These are phyloP conservation scores for Cassiopea andromeda DNA, from an alignment of 30 jellyfish, hydroid and myxozoan species.

Conservation along the genomic window DNA sequence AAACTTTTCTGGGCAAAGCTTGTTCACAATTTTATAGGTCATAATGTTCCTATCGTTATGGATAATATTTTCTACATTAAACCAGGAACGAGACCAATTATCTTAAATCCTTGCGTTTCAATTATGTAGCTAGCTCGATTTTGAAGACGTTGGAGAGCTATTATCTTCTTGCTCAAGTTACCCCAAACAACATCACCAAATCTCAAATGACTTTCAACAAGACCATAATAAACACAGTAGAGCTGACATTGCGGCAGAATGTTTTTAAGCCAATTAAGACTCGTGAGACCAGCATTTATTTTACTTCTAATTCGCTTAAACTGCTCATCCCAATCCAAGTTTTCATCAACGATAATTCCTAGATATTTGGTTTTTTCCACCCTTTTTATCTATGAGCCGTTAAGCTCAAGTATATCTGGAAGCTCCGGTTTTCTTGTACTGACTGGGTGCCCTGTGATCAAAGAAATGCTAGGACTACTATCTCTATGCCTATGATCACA, in stretches of 20 bases:
- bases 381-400: too few relatives aligned
- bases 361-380: too few relatives aligned
- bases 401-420: too few relatives aligned
- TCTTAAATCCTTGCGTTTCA: not conserved
- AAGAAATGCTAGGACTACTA: too few relatives aligned
- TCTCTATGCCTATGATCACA: too few relatives aligned
- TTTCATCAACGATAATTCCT: too few relatives aligned
- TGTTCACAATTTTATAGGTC: not conserved
- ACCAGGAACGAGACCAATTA: conserved; percentile 1
- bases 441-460: too few relatives aligned
- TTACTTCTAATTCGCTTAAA: not conserved
- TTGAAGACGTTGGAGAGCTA: conserved; percentile 6
- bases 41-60: not conserved
- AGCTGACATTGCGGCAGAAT: not conserved
- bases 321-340: not conserved
- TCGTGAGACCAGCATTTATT: not conserved
- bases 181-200: conserved; percentile 5
- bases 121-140: not conserved
- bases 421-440: too few relatives aligned
- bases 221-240: not conserved
- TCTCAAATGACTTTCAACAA: not conserved
- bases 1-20: not conserved
- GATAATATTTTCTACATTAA: conserved; percentile 7
- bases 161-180: not conserved
- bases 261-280: not conserved